These are phyloP conservation scores for Gastracanthus pulcherrimus DNA, from an alignment of 2,888 invertebrate genomes.

Conservation along the genomic window DNA sequence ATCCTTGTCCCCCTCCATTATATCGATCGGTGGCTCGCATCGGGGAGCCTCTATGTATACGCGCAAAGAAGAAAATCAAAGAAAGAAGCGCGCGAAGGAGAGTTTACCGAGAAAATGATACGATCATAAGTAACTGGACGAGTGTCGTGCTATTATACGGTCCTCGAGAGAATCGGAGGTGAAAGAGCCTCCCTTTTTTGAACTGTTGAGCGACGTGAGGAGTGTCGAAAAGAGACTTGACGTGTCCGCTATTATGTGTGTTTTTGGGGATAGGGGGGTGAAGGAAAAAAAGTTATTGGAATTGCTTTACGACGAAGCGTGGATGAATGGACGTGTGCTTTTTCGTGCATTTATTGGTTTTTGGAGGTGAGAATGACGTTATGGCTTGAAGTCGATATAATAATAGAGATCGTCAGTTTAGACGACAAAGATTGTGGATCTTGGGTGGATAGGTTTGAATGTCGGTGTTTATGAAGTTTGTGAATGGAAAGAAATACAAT, in stretches of 20 bases:
- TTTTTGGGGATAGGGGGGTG: no score
- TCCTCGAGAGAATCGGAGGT: neutral
- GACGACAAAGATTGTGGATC: neutral
- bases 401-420: slow-evolving; percentile 3
- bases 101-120: slow-evolving; percentile 44
- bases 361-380: slow-evolving; percentile 12
- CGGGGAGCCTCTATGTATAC: slow-evolving; percentile 48
- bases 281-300: neutral
- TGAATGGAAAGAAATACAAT: neutral
- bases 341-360: slow-evolving; percentile 31
- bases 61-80: no score
- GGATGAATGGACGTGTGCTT: neutral
- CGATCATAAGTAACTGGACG: slow-evolving; percentile 33
- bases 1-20: slow-evolving; percentile 24
- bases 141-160: no score
- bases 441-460: neutral
- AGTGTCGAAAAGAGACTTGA: slow-evolving; percentile 14
- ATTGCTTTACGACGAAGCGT: neutral
- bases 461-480: slow-evolving; percentile 6
- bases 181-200: neutral
- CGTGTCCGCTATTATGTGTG: neutral
- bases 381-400: neutral
- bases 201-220: neutral
- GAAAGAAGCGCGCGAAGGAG: neutral
- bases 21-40: slow-evolving; percentile 42